Conservation (phyloP, 2,797 vertebrate genomes). For the Atherinosoma microstoma region DNA sequence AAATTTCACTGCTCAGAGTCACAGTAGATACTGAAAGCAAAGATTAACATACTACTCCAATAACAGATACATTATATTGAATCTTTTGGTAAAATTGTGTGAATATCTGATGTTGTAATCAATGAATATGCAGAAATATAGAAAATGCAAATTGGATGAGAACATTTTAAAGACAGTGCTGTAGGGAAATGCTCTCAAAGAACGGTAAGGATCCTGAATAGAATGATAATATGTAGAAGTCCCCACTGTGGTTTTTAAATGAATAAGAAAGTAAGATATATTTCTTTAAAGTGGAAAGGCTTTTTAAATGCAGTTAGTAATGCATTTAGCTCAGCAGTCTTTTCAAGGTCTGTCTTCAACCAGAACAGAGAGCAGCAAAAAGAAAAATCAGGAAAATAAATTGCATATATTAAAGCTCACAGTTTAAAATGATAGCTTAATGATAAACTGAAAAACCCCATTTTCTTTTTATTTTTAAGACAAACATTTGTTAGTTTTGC, state of each 20-base stretch:
- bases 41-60: too few species aligned
- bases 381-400: constrained; percentile 5
- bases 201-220: not conserved
- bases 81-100: not conserved
- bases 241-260: not conserved
- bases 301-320: not conserved
- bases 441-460: constrained; percentile 15
- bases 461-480: not conserved
- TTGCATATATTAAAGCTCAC: constrained; percentile 6
- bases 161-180: not conserved
- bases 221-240: not conserved
- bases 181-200: not conserved
- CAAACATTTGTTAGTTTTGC: constrained; percentile 14
- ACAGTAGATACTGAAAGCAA: too few species aligned
- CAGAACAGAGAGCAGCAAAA: not conserved
- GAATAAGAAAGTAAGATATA: not conserved
- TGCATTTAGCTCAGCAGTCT: not conserved
- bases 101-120: too few species aligned
- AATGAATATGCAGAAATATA: not conserved
- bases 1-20: too few species aligned
- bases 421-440: constrained; percentile 26
- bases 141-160: not conserved
- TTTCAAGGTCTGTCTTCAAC: not conserved
- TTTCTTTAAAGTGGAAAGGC: not conserved
- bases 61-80: too few species aligned